Base-by-base conservation (phyloP, 2,797 vertebrate species). In the Sebastes jordani region DNA sequence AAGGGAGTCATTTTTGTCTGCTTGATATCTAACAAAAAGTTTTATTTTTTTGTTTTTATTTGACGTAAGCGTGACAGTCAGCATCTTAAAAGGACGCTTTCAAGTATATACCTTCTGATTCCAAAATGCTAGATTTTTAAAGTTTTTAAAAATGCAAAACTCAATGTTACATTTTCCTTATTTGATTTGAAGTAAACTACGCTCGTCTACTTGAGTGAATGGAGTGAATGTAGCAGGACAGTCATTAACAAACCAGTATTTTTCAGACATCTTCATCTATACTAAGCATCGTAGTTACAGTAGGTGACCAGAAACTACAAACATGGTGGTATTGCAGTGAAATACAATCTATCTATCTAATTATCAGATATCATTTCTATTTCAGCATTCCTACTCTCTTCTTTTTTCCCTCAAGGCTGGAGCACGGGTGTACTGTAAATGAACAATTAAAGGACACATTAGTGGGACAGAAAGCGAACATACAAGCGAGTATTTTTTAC, bases 371-470 rank as follows among this genome's bases (percentile, higher is more conserved):
- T 66, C 11, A 32, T 34, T 67, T 49, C 38, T 36, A 8, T 32
- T 58, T 27, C 0, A 2, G 1, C 49, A 60, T 56, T 80, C 10
- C 22, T 69, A 30, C 27, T 55, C 9, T 56, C 5, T 52, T 18
- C 2, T 34, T 42, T 52, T 49, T 49, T 16, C 13, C 14, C 23
- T 42, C 82, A 7, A 64, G 70, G 23, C 29, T 62, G 13, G 5
- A 74, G 61, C 30, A 64, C 38, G 8, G 20, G 20, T 56, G 14
- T 61, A 62, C 68, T 60, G 46, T 68, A 7, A 64, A 75, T 18
- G 7, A 78, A 64, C 49, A 84, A 81, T 52, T 70, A 81, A 68
- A 67, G 36, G 34, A 81, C 52, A 74, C 65, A 63, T 67, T 70
- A 23, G 36, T 78, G 22, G n/a, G 42, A 80, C 27, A 75, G 52